Percentiles rank a stretch among this genome's conserved stretches.
phyloP scores from a whole-genome alignment of 2,888 invertebrate genomes.

The Apamea monoglypha region DNA sequence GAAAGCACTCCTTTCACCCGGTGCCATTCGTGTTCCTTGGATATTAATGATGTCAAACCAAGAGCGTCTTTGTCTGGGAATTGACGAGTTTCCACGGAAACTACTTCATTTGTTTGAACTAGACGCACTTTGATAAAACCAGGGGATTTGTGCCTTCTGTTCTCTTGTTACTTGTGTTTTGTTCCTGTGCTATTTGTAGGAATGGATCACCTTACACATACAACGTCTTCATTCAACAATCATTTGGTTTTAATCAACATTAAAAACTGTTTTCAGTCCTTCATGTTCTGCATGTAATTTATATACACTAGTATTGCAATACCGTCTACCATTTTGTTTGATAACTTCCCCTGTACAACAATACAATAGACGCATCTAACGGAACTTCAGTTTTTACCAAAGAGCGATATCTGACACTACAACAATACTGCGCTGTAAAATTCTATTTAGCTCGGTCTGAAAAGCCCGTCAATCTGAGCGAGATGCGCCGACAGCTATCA shows the following conservation, averaged over 20 bases:
- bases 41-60: constrained; percentile 79
- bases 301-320: background rate
- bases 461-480: constrained; percentile 77
- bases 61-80: constrained; percentile 75
- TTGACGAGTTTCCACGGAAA: constrained; percentile 74
- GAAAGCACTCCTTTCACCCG: constrained; percentile 72
- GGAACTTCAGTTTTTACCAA: constrained; percentile 43
- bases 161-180: constrained; percentile 33
- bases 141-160: constrained; percentile 46
- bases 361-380: constrained; percentile 32
- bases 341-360: background rate
- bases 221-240: too few relatives aligned
- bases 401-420: constrained; percentile 51
- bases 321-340: background rate
- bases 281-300: background rate
- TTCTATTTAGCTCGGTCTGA: constrained; percentile 73
- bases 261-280: background rate
- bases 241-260: background rate
- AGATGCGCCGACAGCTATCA: constrained; percentile 78
- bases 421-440: constrained; percentile 72
- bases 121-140: constrained; percentile 61
- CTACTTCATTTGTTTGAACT: constrained; percentile 71
- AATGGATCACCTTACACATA: constrained; percentile 15
- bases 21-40: constrained; percentile 72
- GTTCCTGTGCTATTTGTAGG: background rate